Evolutionary conservation across 1,140 invertebrate genomes (phyloP).

Genomic region (Penaeus chinensis): DNA sequence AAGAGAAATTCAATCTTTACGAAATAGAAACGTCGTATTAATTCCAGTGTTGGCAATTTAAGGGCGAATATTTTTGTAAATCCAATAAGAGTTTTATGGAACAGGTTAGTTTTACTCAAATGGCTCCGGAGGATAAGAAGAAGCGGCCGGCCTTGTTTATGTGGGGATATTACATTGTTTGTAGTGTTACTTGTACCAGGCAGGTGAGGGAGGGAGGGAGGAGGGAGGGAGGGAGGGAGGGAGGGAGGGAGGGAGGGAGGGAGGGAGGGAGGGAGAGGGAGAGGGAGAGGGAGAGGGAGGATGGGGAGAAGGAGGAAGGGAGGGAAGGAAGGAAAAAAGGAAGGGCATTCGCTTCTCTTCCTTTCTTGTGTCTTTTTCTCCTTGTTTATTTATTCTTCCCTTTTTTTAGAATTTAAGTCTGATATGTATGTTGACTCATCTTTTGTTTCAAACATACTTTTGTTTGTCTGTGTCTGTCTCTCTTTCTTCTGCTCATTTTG

Average conservation of each 20-base stretch:
- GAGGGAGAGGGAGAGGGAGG: not conserved
- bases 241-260: not conserved
- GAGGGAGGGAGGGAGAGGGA: not conserved
- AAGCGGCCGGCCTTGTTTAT: conserved; percentile 5
- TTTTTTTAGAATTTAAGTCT: too few relatives aligned
- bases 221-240: not conserved
- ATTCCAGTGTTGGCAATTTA: conserved; percentile 50
- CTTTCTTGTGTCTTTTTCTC: too few relatives aligned
- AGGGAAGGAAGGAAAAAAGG: not conserved
- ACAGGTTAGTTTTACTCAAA: conserved; percentile 54
- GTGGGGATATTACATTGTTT: not conserved
- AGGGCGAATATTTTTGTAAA: conserved; percentile 59
- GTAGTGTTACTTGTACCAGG: not conserved
- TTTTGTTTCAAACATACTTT: too few relatives aligned
- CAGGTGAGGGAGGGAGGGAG: not conserved
- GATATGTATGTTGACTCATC: too few relatives aligned
- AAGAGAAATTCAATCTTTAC: conserved; percentile 57
- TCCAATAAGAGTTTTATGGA: conserved; percentile 60
- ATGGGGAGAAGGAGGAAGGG: not conserved
- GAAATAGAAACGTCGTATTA: conserved; percentile 59
- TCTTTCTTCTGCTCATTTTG: not conserved
- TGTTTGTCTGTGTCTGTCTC: not conserved
- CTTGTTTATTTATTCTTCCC: too few relatives aligned
- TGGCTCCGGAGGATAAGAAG: conserved; percentile 51
- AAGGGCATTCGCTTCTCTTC: not conserved